phyloP scores from a whole-genome alignment of 2,888 invertebrate genomes.

The Mythimna loreyi region DNA sequence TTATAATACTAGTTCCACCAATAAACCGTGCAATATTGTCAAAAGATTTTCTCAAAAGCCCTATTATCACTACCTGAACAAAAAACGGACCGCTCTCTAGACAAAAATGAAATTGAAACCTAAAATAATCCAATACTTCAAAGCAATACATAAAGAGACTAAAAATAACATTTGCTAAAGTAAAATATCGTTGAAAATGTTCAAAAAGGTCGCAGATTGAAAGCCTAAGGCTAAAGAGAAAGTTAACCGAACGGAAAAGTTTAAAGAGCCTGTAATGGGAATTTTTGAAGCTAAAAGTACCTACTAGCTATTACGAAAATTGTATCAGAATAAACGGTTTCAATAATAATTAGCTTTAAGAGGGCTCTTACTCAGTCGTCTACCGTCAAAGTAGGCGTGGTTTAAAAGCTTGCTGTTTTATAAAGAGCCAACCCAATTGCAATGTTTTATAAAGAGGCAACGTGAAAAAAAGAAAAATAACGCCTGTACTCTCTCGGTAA shows the following conservation, averaged over 20 bases:
- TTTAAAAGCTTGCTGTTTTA: no score
- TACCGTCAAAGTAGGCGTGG: no score
- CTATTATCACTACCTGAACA: not conserved
- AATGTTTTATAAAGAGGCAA: no score
- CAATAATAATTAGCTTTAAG: not conserved
- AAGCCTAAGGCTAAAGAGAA: constrained; percentile 28
- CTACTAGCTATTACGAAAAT: constrained; percentile 7
- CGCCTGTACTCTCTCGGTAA: no score
- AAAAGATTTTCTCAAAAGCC: not conserved
- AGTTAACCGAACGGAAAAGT: constrained; percentile 49
- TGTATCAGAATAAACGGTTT: not conserved
- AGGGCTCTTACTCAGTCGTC: no score
- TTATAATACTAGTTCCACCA: no score
- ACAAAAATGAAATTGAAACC: constrained; percentile 5
- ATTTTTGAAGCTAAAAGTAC: not conserved
- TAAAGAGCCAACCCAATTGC: no score
- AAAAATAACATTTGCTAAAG: constrained; percentile 33
- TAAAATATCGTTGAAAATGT: constrained; percentile 28
- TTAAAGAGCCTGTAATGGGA: constrained; percentile 30
- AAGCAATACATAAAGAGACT: constrained; percentile 18
- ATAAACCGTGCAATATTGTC: not conserved
- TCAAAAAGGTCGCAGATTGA: constrained; percentile 34
- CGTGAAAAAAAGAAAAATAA: no score
- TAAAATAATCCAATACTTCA: constrained; percentile 10
- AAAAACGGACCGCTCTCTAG: constrained; percentile 4